Percentiles rank a stretch among this genome's conserved stretches.
phyloP scores from a whole-genome alignment of 2,888 invertebrate species.

The Dendrolimus pini region DNA sequence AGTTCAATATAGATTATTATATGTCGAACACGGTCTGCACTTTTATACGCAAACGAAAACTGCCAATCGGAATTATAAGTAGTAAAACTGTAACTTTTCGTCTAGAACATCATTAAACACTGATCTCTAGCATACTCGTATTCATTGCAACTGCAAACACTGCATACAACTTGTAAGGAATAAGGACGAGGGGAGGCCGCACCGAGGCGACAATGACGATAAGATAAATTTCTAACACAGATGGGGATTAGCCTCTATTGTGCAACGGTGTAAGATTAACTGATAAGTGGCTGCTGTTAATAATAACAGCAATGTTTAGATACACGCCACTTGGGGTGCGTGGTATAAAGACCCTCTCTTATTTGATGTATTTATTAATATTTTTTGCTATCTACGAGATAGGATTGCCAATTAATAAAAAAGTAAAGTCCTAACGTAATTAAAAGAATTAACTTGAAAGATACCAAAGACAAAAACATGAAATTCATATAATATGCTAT shows the following conservation, averaged over 20 bases:
- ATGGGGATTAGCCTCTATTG: conserved; percentile 67
- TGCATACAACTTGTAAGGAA: conserved; percentile 17
- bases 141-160: conserved; percentile 30
- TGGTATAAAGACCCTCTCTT: not conserved
- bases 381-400: conserved; percentile 25
- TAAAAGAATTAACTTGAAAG: not conserved
- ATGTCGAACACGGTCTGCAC: too few relatives aligned
- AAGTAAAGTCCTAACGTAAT: conserved; percentile 2
- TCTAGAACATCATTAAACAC: too few relatives aligned
- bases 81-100: too few relatives aligned
- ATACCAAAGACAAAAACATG: not conserved
- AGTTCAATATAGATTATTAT: too few relatives aligned
- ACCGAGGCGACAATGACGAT: conserved; percentile 51
- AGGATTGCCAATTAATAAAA: conserved; percentile 17
- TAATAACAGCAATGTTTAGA: conserved; percentile 66
- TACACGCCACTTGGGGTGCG: conserved; percentile 34
- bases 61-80: too few relatives aligned
- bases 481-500: too few relatives aligned
- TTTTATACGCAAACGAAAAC: too few relatives aligned
- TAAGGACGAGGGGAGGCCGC: conserved; percentile 31
- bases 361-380: conserved; percentile 40
- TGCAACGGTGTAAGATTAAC: conserved; percentile 69
- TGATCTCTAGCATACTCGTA: too few relatives aligned
- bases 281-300: conserved; percentile 72
- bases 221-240: conserved; percentile 72